These are phyloP conservation scores for Sakesphorus luctuosus DNA, from an alignment of 2,113 vertebrate genomes.

Conservation along the genomic window DNA sequence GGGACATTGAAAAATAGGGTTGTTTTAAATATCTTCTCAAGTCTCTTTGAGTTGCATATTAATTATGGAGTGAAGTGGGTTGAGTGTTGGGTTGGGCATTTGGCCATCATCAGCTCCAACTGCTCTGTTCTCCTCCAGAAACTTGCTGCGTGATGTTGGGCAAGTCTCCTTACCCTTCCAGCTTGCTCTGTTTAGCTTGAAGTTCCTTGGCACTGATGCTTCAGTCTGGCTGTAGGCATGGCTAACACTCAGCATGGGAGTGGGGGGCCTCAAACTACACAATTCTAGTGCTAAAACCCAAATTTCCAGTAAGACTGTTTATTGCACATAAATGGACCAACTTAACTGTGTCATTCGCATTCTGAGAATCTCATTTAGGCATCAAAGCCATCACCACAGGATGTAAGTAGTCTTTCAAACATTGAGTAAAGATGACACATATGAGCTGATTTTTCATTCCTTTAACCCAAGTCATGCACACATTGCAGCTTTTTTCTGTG, in stretches of 20 bases:
- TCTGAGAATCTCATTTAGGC: background rate
- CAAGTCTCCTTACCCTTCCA: background rate
- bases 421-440: background rate
- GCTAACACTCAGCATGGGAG: background rate
- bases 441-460: background rate
- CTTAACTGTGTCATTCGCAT: background rate
- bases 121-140: background rate
- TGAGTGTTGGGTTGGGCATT: background rate
- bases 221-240: background rate
- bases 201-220: background rate
- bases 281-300: background rate
- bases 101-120: background rate
- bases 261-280: background rate
- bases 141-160: accelerated
- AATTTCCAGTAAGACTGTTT: background rate
- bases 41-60: background rate
- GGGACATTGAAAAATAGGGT: background rate
- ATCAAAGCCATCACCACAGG: background rate
- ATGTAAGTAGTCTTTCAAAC: conserved; percentile 2
- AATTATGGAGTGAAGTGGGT: background rate
- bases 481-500: background rate
- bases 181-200: background rate
- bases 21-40: background rate
- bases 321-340: background rate
- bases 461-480: background rate